Percentiles rank a stretch among this genome's conserved stretches.
Evolutionary conservation across 2,113 vertebrate species (phyloP).

Genomic region (Atractosteus spatula): DNA sequence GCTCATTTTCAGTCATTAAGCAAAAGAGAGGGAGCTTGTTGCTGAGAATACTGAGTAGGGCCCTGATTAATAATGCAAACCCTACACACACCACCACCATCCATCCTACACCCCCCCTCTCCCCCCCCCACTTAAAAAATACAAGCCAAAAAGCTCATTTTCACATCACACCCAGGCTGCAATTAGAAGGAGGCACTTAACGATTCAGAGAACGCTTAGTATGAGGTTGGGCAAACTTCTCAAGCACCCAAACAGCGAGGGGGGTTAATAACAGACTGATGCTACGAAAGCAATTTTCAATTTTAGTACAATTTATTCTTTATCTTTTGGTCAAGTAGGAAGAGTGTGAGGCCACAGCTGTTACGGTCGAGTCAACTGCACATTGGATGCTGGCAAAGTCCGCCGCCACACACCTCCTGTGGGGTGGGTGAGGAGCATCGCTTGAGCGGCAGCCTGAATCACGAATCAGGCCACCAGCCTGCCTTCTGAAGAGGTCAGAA

Average conservation of each 20-base stretch:
- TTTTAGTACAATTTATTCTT: conserved; percentile 2
- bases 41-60: conserved; percentile 47
- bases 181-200: no score
- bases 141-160: no score
- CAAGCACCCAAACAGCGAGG: conserved; percentile 4
- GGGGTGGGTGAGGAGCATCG: background rate
- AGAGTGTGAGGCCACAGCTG: background rate
- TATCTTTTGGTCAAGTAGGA: background rate
- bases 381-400: no score
- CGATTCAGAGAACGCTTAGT: no score
- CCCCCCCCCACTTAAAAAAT: conserved; percentile 25
- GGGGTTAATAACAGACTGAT: background rate
- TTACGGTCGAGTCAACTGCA: no score
- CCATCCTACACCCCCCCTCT: conserved; percentile 30
- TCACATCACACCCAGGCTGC: conserved; percentile 12
- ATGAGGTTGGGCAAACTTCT: no score
- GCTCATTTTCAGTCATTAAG: conserved; percentile 71
- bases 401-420: background rate
- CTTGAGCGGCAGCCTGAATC: background rate
- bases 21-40: conserved; percentile 56
- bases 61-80: conserved; percentile 62
- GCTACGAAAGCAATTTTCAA: background rate
- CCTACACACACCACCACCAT: conserved; percentile 26
- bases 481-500: no score
- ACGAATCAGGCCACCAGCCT: background rate